Evolutionary conservation across 2,888 invertebrate genomes (phyloP).

Genomic region (Hartigia nigra): DNA sequence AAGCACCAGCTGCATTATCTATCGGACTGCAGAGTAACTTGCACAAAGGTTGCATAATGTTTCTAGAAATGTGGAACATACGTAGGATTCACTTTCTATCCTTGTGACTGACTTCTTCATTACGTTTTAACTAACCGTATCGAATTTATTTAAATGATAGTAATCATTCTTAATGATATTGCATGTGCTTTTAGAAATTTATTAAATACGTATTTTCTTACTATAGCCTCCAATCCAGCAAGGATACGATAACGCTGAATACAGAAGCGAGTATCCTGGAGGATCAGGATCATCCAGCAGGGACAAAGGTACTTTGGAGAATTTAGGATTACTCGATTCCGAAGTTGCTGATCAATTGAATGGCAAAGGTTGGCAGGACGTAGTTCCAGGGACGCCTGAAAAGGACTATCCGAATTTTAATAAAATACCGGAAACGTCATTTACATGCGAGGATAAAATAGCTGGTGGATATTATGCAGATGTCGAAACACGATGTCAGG

Average conservation of each 20-base stretch:
- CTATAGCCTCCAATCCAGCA: neutral
- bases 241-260: neutral
- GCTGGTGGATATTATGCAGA: conserved; percentile 68
- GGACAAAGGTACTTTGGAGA: conserved; percentile 3
- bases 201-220: neutral
- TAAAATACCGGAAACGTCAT: conserved; percentile 64
- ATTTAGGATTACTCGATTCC: conserved; percentile 15
- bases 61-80: conserved; percentile 48
- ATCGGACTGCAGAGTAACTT: neutral
- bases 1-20: neutral
- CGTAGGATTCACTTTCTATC: conserved; percentile 46
- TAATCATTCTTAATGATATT: neutral
- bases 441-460: conserved; percentile 63
- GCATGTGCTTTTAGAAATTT: neutral
- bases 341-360: conserved; percentile 31
- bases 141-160: neutral
- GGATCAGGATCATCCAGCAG: neutral
- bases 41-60: conserved; percentile 39
- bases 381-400: conserved; percentile 65
- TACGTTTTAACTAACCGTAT: neutral
- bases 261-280: neutral
- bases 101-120: conserved; percentile 31
- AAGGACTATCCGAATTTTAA: conserved; percentile 65
- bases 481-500: conserved; percentile 67
- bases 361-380: conserved; percentile 48